Evolutionary conservation across 92 coral and sea anemone species (phyloP).

Genomic region (Plumapathes pennacea): DNA sequence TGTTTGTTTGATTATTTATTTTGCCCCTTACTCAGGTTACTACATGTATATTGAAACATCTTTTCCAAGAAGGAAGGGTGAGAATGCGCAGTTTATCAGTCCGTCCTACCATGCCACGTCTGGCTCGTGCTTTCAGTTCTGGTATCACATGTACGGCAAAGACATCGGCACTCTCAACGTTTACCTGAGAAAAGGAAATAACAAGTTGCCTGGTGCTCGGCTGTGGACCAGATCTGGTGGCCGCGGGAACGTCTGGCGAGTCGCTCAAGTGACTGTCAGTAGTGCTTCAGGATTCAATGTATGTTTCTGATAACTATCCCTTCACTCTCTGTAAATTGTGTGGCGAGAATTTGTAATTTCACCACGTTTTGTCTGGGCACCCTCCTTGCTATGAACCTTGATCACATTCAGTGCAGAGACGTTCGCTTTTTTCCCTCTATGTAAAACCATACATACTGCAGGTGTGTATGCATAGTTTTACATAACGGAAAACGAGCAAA

Average conservation of each 20-base stretch:
- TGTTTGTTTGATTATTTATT: not conserved
- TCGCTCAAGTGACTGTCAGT: constrained; percentile 62
- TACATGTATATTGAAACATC: constrained; percentile 80
- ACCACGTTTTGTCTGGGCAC: no score
- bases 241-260: constrained; percentile 79
- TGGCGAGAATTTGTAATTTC: no score
- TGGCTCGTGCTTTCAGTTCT: constrained; percentile 84
- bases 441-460: no score
- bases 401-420: no score
- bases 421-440: no score
- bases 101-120: constrained; percentile 50
- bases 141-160: constrained; percentile 94
- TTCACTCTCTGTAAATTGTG: no score
- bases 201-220: constrained; percentile 10
- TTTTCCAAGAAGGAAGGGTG: constrained; percentile 54
- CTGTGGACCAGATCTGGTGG: constrained; percentile 69
- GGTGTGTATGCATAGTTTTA: no score
- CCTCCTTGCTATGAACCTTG: no score
- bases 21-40: constrained; percentile 56
- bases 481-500: no score
- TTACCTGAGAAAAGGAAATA: constrained; percentile 21
- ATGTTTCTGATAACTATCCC: no score
- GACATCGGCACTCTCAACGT: constrained; percentile 68
- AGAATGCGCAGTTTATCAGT: constrained; percentile 71
- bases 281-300: constrained; percentile 60